These are phyloP conservation scores for Gandaritis pyraliata DNA, from an alignment of 2,888 invertebrate genomes.

Conservation along the genomic window DNA sequence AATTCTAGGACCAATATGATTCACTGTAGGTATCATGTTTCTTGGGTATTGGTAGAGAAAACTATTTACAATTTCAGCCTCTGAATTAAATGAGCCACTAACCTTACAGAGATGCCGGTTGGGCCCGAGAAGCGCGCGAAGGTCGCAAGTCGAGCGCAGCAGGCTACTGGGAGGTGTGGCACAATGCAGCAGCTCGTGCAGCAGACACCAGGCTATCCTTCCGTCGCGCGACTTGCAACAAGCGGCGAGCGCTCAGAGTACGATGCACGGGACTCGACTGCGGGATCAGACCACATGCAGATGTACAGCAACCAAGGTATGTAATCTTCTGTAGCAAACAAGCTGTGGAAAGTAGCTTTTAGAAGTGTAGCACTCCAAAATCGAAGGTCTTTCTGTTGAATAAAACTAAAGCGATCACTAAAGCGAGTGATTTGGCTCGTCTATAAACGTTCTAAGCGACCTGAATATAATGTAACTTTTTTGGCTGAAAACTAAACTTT, in stretches of 20 bases:
- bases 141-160: constrained; percentile 64
- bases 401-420: too few relatives aligned
- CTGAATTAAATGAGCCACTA: too few relatives aligned
- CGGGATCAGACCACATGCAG: constrained; percentile 87
- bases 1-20: too few relatives aligned
- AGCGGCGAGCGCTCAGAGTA: constrained; percentile 86
- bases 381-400: too few relatives aligned
- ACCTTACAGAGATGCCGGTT: constrained; percentile 65
- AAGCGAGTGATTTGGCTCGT: too few relatives aligned
- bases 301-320: constrained; percentile 88
- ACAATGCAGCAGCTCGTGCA: constrained; percentile 78
- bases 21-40: too few relatives aligned
- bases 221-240: constrained; percentile 85
- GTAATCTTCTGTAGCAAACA: neutral
- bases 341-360: too few relatives aligned
- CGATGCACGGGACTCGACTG: constrained; percentile 88
- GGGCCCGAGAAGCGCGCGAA: constrained; percentile 74
- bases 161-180: constrained; percentile 86
- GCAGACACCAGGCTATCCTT: constrained; percentile 87
- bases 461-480: too few relatives aligned
- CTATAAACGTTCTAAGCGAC: too few relatives aligned
- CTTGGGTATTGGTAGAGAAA: too few relatives aligned
- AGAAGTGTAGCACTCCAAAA: too few relatives aligned
- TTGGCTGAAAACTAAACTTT: neutral
- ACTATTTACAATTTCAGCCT: too few relatives aligned